Evolutionary conservation across 1,140 invertebrate species (phyloP), one percentile per base, ranked within the genome.

Genomic region (Yoshiicerus persimilis): DNA sequence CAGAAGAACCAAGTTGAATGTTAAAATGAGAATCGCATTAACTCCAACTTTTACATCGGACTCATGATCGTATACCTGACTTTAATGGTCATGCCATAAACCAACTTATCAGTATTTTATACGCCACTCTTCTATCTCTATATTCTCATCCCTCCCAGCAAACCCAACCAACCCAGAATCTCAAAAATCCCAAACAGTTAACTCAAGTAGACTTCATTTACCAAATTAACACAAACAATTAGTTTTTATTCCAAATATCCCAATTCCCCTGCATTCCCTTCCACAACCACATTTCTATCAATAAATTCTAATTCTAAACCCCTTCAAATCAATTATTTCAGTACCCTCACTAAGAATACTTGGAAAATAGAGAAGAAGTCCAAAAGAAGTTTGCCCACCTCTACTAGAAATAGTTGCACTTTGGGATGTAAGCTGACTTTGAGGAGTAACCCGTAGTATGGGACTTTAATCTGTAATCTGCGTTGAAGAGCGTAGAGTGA

Each of bases 61-160:
- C 75, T 80, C 75, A 80, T 80, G 75, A 80, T 80, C 75, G 75
- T 80, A 80, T 80, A 80, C 75, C 32, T 80, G 75, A 80, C 27
- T 80, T 32, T 34, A 80, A 80, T 80, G 75, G 75, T 32, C 30
- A 80, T 80, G 75, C 75, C 32, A 80, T 80, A 80, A 80, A 80
- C 75, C 75, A 80, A 80, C 16, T 80, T 80, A 80, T 80, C 75
- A 80, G 75, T 36, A 36, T 80, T 80, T 80, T 80, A 80, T 80
- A 80, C 32, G 30, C 27, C 75, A n/a, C 2, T 80, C 27, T 20
- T 36, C 75, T 4, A 16, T n/a, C 47, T 56, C 47, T 56, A 56
- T n/a, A 56, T n/a, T n/a, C n/a, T n/a, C n/a, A n/a, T n/a, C n/a
- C n/a, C n/a, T n/a, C n/a, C n/a, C n/a, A n/a, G n/a, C n/a, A n/a